A percentile compares a stretch with the other conserved stretches of the same genome.
Conservation (phyloP, 2,888 invertebrate species). For the Colletes collaris region DNA sequence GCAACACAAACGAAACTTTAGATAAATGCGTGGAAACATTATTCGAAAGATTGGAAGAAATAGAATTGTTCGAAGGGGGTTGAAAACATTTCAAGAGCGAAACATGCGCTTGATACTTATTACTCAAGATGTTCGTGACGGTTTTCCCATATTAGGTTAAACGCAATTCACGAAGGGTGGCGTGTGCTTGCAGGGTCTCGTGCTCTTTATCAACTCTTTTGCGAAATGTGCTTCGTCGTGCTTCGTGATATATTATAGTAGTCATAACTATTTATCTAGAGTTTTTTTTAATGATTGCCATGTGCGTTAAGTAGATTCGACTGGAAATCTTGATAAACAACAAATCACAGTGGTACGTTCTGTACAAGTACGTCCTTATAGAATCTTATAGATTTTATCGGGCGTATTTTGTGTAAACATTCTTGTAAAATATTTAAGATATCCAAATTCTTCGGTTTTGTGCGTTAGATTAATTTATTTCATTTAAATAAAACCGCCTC, state of each 20-base stretch:
- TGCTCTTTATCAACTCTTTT: constrained; percentile 67
- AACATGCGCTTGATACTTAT: constrained; percentile 45
- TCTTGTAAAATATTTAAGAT: not conserved
- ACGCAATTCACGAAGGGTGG: constrained; percentile 66
- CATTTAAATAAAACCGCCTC: not conserved
- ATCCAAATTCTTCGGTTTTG: not conserved
- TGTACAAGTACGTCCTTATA: not conserved
- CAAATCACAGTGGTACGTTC: not conserved
- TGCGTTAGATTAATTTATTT: not conserved
- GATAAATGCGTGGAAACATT: constrained; percentile 4
- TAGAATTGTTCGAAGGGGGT: constrained; percentile 12
- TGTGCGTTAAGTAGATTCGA: constrained; percentile 44
- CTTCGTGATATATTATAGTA: constrained; percentile 50
- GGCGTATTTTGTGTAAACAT: not conserved
- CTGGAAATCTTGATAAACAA: constrained; percentile 39
- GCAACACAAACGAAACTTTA: not conserved
- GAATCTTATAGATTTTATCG: not conserved
- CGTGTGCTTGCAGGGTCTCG: constrained; percentile 63
- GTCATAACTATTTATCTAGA: constrained; percentile 59
- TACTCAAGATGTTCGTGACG: constrained; percentile 65
- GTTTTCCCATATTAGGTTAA: constrained; percentile 66
- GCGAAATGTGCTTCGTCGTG: constrained; percentile 59
- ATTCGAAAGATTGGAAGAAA: not conserved
- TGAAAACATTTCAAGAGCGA: constrained; percentile 26
- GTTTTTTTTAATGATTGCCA: constrained; percentile 39